These are phyloP conservation scores for Todiramphus saurophagus DNA, from an alignment of 2,113 vertebrate genomes.

Conservation along the genomic window DNA sequence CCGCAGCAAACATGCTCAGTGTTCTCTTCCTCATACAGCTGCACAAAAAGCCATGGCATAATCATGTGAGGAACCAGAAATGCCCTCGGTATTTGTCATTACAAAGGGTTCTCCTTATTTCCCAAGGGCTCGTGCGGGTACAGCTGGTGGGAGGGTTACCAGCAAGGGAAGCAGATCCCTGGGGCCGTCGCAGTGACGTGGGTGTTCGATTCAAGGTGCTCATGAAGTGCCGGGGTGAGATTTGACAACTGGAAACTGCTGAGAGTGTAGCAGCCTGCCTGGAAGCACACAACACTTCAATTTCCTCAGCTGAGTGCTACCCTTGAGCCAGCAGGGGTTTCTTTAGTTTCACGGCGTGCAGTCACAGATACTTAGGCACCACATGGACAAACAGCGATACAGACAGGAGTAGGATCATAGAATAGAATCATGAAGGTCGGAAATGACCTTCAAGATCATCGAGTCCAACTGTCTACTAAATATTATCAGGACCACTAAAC, in stretches of 20 bases:
- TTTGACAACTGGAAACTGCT: background rate
- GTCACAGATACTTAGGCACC: background rate
- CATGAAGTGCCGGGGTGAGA: background rate
- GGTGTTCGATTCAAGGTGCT: background rate
- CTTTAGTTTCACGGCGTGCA: background rate
- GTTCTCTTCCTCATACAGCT: background rate
- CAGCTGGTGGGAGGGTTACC: background rate
- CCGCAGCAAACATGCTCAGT: fast-evolving
- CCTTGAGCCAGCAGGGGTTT: background rate
- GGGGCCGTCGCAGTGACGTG: fast-evolving
- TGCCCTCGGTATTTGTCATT: background rate
- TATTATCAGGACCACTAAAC: too few species aligned
- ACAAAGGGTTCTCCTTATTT: background rate
- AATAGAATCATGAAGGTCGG: too few species aligned
- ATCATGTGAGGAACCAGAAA: background rate
- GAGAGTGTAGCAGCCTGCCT: background rate
- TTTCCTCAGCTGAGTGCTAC: background rate
- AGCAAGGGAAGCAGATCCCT: fast-evolving
- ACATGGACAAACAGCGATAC: background rate
- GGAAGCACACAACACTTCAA: background rate
- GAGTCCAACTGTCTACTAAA: too few species aligned
- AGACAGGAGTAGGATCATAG: background rate
- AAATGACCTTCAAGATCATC: too few species aligned
- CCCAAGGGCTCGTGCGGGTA: background rate
- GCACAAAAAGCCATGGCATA: background rate